phyloP scores from a whole-genome alignment of 2,113 vertebrate species.

The Elephantulus edwardii region DNA sequence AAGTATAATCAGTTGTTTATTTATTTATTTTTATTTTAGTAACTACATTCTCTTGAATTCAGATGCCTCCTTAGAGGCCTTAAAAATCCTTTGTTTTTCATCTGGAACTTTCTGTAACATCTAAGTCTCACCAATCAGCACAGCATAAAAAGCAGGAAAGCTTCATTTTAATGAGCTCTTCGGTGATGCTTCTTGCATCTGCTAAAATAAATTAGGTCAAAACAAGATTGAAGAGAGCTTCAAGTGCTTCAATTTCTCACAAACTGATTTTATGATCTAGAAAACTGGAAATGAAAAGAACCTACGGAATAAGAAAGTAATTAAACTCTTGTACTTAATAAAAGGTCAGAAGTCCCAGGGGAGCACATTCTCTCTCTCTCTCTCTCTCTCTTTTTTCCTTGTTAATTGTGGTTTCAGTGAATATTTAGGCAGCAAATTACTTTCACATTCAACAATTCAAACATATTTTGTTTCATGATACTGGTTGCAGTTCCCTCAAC shows the following conservation, averaged over 20 bases:
- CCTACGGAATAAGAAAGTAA: neutral
- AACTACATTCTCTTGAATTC: neutral
- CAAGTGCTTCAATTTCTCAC: constrained; percentile 31
- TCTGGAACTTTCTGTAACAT: neutral
- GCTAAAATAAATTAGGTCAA: constrained; percentile 64
- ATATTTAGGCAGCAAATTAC: too few species aligned
- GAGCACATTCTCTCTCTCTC: neutral
- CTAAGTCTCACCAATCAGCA: neutral
- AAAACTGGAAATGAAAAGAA: constrained; percentile 42
- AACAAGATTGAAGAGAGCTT: constrained; percentile 51
- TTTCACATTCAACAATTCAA: too few species aligned
- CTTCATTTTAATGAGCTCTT: constrained; percentile 50
- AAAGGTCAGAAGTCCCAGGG: neutral
- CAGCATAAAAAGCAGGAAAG: neutral
- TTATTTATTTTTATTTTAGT: neutral
- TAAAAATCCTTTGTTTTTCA: neutral
- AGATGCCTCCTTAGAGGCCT: neutral
- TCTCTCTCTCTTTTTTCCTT: too few species aligned
- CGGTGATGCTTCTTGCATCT: constrained; percentile 24
- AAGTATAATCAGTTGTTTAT: neutral
- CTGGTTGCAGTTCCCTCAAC: too few species aligned
- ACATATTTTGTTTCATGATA: too few species aligned
- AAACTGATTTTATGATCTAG: constrained; percentile 38
- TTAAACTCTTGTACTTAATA: constrained; percentile 26
- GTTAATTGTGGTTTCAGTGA: too few species aligned